Percentiles rank a stretch among this genome's conserved stretches.
Conservation (phyloP, 2,797 vertebrate genomes). For the Trachurus trachurus region DNA sequence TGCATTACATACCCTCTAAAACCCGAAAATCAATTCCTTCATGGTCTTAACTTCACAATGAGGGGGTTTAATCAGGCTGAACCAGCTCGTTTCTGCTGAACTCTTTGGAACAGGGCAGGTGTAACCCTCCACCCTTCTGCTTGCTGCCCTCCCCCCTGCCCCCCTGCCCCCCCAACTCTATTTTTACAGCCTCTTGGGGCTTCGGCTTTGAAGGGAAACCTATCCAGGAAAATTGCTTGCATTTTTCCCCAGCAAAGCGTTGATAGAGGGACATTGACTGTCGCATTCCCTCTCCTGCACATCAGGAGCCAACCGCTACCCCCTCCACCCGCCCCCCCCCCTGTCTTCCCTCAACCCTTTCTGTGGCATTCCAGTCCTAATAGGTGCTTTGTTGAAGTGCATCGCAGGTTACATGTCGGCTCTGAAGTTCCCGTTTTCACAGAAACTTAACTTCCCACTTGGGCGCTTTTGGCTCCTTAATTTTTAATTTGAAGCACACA, state of each 20-base stretch:
- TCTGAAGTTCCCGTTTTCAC: constrained; percentile 59
- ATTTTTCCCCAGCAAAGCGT: constrained; percentile 74
- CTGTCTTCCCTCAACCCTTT: constrained; percentile 50
- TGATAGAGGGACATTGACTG: constrained; percentile 82
- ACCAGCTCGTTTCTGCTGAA: constrained; percentile 68
- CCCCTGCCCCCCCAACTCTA: constrained; percentile 57
- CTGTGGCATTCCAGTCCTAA: constrained; percentile 64
- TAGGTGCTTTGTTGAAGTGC: constrained; percentile 70
- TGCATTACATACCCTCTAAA: constrained; percentile 47
- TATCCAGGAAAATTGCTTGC: constrained; percentile 81
- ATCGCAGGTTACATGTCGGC: constrained; percentile 42
- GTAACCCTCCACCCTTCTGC: constrained; percentile 58
- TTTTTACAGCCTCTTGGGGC: constrained; percentile 79
- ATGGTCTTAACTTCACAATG: constrained; percentile 55
- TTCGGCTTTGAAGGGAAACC: constrained; percentile 81
- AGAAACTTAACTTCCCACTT: constrained; percentile 53
- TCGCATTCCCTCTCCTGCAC: constrained; percentile 67
- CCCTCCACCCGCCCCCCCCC: background rate
- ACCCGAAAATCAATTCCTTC: constrained; percentile 61
- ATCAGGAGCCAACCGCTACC: constrained; percentile 43
- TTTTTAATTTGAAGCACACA: constrained; percentile 38
- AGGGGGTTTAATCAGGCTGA: constrained; percentile 67
- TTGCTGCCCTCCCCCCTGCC: constrained; percentile 20
- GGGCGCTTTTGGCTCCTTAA: constrained; percentile 39
- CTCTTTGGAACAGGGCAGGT: constrained; percentile 74